Evolutionary conservation across 2,113 vertebrate genomes (phyloP).

Genomic region (Mesocricetus auratus): DNA sequence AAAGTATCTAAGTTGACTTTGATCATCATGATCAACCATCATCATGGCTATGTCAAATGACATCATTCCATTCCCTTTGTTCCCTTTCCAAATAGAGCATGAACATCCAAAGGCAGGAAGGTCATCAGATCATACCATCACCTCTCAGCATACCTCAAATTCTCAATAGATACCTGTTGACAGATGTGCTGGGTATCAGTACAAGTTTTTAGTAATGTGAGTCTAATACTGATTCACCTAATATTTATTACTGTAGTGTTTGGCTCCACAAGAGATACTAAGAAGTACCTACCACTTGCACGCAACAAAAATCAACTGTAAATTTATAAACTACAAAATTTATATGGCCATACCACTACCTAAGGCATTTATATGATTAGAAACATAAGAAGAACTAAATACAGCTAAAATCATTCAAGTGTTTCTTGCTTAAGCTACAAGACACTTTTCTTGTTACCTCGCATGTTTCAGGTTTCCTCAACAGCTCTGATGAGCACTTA

Average conservation of each 20-base stretch:
- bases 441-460: background rate
- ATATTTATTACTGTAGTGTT: background rate
- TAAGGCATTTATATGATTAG: background rate
- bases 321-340: background rate
- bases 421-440: conserved; percentile 35
- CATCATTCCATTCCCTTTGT: background rate
- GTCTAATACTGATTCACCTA: conserved; percentile 1
- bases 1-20: background rate
- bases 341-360: background rate
- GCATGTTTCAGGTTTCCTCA: background rate
- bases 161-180: background rate
- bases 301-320: background rate
- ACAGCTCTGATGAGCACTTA: background rate
- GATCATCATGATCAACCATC: background rate
- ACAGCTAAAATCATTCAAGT: background rate
- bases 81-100: background rate
- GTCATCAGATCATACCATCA: background rate
- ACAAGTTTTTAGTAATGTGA: conserved; percentile 12
- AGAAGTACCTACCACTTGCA: background rate
- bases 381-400: conserved; percentile 47
- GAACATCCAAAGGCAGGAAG: background rate
- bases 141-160: background rate
- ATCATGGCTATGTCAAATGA: background rate
- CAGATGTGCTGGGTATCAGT: conserved; percentile 21
- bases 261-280: background rate